Conservation (phyloP, 1,140 invertebrate genomes). For the Papilio polyxenes region DNA sequence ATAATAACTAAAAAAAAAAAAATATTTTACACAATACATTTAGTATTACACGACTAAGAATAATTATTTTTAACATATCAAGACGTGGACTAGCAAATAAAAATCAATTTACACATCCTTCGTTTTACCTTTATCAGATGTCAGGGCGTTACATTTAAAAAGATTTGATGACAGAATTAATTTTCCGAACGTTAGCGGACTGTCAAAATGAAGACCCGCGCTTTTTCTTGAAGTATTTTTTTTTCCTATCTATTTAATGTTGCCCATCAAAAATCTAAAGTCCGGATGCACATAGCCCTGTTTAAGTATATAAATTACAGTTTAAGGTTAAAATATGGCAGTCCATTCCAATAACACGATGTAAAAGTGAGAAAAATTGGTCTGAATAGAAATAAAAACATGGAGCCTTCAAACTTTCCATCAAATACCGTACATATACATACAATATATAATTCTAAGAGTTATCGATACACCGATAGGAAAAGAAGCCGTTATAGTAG, state of each 20-base stretch:
- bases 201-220: slow-evolving; percentile 33
- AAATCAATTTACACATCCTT: slow-evolving; percentile 71
- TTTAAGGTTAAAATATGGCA: slow-evolving; percentile 73
- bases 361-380: slow-evolving; percentile 78
- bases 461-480: slow-evolving; percentile 69
- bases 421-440: slow-evolving; percentile 68
- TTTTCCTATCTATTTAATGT: slow-evolving; percentile 39
- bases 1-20: slow-evolving; percentile 79
- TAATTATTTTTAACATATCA: slow-evolving; percentile 78
- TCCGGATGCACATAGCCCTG: slow-evolving; percentile 35
- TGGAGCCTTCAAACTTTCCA: slow-evolving; percentile 65
- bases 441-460: slow-evolving; percentile 59
- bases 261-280: background rate
- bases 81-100: slow-evolving; percentile 78
- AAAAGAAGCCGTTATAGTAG: slow-evolving; percentile 77
- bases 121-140: slow-evolving; percentile 53
- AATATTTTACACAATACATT: slow-evolving; percentile 79
- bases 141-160: slow-evolving; percentile 52
- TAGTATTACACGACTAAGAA: slow-evolving; percentile 79
- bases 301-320: slow-evolving; percentile 55
- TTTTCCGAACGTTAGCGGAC: slow-evolving; percentile 14
- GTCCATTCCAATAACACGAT: slow-evolving; percentile 71
- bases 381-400: slow-evolving; percentile 70
- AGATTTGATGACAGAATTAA: slow-evolving; percentile 18
- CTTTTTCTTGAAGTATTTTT: slow-evolving; percentile 38